Evolutionary conservation across 2,888 invertebrate species (phyloP).

Genomic region (Dryobota labecula): DNA sequence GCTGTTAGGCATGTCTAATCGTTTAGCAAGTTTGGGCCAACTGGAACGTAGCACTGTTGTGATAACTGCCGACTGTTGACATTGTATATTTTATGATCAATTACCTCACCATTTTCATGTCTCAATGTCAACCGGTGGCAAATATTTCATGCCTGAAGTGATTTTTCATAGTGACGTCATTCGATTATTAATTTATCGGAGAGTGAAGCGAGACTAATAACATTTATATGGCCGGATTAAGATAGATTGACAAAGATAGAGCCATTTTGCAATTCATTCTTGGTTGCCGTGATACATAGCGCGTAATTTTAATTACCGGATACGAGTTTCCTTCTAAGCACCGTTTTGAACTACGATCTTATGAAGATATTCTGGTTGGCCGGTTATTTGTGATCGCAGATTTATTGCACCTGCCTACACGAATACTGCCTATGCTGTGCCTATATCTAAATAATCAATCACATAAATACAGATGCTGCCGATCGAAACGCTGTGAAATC

Average conservation of each 20-base stretch:
- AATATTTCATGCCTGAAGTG: slow-evolving; percentile 46
- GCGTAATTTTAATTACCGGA: slow-evolving; percentile 16
- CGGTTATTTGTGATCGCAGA: slow-evolving; percentile 8
- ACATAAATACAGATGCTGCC: not conserved
- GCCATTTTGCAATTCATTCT: slow-evolving; percentile 12
- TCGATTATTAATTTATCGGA: slow-evolving; percentile 18
- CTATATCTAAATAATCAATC: not conserved
- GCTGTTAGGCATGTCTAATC: slow-evolving; percentile 55
- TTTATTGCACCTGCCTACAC: not conserved
- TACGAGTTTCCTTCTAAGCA: slow-evolving; percentile 18
- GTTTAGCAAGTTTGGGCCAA: slow-evolving; percentile 62
- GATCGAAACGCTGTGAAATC: not conserved
- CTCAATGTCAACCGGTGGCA: slow-evolving; percentile 76
- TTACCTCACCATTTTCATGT: slow-evolving; percentile 75
- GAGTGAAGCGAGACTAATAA: slow-evolving; percentile 19
- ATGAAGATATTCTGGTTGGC: slow-evolving; percentile 8
- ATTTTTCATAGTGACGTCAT: slow-evolving; percentile 41
- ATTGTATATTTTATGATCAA: slow-evolving; percentile 68
- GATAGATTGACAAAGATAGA: slow-evolving; percentile 5
- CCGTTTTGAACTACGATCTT: not conserved
- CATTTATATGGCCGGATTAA: slow-evolving; percentile 8
- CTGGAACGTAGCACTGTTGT: slow-evolving; percentile 42
- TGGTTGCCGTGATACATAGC: slow-evolving; percentile 13
- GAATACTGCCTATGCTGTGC: not conserved
- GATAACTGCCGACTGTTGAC: slow-evolving; percentile 67